Percentiles rank a stretch among this genome's conserved stretches.
Evolutionary conservation across 2,113 vertebrate genomes (phyloP).

Genomic region (Oryzias curvinotus): DNA sequence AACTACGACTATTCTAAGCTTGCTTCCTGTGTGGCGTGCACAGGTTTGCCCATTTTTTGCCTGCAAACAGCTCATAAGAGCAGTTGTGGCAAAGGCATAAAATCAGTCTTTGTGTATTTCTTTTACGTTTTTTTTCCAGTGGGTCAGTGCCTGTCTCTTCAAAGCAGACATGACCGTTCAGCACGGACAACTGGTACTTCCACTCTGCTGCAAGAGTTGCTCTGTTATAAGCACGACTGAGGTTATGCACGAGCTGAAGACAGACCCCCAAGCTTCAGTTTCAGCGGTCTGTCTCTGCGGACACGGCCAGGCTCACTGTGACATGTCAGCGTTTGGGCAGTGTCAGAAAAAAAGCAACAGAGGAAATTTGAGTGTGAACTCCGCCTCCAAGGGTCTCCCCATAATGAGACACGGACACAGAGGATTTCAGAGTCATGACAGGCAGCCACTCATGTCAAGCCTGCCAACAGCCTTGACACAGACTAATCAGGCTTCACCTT

Average conservation of each 20-base stretch:
- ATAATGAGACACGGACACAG: neutral
- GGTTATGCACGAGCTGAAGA: conserved; percentile 23
- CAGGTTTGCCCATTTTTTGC: no score
- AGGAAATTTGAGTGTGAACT: conserved; percentile 47
- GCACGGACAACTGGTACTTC: conserved; percentile 22
- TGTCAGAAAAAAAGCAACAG: conserved; percentile 18
- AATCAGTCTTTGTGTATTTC: no score
- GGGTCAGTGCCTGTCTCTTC: no score
- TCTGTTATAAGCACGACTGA: conserved; percentile 30
- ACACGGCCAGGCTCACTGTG: neutral
- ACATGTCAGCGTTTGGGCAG: conserved; percentile 7
- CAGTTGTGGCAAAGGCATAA: no score
- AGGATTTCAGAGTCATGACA: conserved; percentile 31
- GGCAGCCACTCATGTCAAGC: conserved; percentile 32
- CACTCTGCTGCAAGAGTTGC: conserved; percentile 19
- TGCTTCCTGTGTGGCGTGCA: no score
- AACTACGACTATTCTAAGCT: no score
- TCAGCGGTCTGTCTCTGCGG: conserved; percentile 27
- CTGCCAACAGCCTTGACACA: conserved; percentile 37
- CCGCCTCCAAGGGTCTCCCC: conserved; percentile 27
- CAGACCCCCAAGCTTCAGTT: conserved; percentile 35
- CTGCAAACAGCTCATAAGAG: no score
- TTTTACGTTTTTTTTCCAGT: no score
- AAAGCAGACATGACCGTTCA: conserved; percentile 17
- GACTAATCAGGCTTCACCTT: conserved; percentile 49